Evolutionary conservation across 1,140 invertebrate species (phyloP), one percentile per base, ranked within the genome.

Genomic region (Drosophila auraria): DNA sequence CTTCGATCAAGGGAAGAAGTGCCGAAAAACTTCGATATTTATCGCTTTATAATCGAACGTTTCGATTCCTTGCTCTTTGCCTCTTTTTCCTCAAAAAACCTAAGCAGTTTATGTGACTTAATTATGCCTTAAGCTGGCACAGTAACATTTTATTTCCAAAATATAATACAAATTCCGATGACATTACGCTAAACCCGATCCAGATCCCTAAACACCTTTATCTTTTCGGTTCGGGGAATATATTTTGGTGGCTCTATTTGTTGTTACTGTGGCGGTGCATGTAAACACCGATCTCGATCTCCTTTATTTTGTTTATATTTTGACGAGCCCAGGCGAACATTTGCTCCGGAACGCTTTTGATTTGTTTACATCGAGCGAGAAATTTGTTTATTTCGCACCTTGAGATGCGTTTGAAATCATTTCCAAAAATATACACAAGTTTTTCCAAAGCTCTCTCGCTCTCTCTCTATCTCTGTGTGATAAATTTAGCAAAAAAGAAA

Each of bases 321-420:
- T 53, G 65, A 58, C 33, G 60, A 73, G 78, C 20, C 45, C 6
- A 33, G 45, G 47, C 42, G 40, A 51, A 66, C 54, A 62, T 73
- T 49, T 47, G 36, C 54, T 62, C 58, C 30, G 62, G 59, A 72
- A 61, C 51, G 75, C 77, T 75, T 57, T 57, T 89, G 83, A 87
- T 87, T 87, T 89, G 86, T 89, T 89, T 89, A 87, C 84, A 87
- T 69, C 61, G 78, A 66, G 54, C 38, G 56, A 44, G 71, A 73
- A 74, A 74, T 74, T 74, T 89, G 86, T 89, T 89, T 90, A 90
- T 90, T 74, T 74, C 84, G 77, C 84, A 89, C 84, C 84, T 89
- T 89, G 81, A 79, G 84, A 79, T 90, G 81, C 84, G 84, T 89
- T 89, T 90, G 84, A 89, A 89, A 89, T 89, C 84, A 89, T 89